A percentile compares a stretch with the other conserved stretches of the same genome.
phyloP scores from a whole-genome alignment of 1,140 invertebrate species.

The Cardiocondyla obscurior region DNA sequence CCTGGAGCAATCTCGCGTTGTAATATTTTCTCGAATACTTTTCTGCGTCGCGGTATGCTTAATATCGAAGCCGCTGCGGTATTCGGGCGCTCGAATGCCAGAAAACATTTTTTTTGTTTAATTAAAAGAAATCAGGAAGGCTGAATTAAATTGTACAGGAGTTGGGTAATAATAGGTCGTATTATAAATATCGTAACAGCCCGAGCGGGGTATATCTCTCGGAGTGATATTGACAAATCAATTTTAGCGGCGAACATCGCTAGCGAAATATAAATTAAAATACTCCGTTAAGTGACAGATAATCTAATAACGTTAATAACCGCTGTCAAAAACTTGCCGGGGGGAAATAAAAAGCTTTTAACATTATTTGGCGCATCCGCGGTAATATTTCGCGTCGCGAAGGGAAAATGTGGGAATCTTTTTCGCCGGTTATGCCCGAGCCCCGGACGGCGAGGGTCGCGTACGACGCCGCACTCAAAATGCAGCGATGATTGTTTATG shows the following conservation, averaged over 20 bases:
- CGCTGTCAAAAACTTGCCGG: background rate
- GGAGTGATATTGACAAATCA: background rate
- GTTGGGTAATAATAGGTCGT: background rate
- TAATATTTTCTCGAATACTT: background rate
- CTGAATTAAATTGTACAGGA: background rate
- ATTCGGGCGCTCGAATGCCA: background rate
- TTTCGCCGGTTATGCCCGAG: constrained; percentile 3
- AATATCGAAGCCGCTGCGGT: background rate
- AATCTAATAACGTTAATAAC: background rate
- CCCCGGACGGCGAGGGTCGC: background rate
- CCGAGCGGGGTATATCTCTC: too few species aligned
- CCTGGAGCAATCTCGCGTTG: background rate
- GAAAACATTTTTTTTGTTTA: background rate
- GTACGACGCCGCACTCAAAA: background rate
- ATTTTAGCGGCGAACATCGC: background rate
- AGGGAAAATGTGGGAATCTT: background rate
- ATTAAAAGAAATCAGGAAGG: background rate
- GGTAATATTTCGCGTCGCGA: background rate
- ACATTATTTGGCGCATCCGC: background rate
- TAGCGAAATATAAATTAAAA: background rate
- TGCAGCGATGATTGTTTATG: constrained; percentile 66
- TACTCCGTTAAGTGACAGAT: background rate
- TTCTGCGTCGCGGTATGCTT: constrained; percentile 1
- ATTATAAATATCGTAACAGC: too few species aligned
- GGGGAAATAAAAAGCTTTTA: constrained; percentile 2